Conservation (phyloP, 37 sponge, comb jelly and placozoan species). For the Cliona cf. orientalis region DNA sequence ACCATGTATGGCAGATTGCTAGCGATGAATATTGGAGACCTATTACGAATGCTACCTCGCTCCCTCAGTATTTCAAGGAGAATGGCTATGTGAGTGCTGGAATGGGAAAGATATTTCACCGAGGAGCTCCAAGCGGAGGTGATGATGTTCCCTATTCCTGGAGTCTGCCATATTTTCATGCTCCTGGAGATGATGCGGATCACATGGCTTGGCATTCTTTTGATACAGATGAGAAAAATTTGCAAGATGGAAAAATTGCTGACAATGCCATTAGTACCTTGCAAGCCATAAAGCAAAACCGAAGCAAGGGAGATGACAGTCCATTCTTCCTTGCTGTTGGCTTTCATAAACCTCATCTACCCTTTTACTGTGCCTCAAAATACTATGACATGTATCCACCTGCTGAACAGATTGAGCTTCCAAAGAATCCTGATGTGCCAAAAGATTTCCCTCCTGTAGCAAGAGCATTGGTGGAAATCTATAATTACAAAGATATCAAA, state of each 20-base stretch:
- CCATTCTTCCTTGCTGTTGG: conserved; percentile 69
- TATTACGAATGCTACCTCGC: conserved; percentile 47
- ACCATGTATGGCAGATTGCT: conserved; percentile 46
- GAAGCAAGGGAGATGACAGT: conserved; percentile 10
- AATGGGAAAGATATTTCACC: conserved; percentile 69
- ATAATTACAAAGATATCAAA: neutral
- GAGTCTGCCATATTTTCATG: too few relatives aligned
- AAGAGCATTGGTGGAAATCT: conserved; percentile 1
- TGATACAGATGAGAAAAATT: conserved; percentile 19
- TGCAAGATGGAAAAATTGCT: conserved; percentile 26
- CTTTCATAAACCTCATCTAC: conserved; percentile 64
- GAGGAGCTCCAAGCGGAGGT: conserved; percentile 47
- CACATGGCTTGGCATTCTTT: too few relatives aligned
- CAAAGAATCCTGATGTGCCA: conserved; percentile 29
- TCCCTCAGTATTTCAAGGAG: conserved; percentile 67
- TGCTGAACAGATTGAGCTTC: conserved; percentile 15
- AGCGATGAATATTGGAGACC: conserved; percentile 47
- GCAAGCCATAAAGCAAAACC: conserved; percentile 6
- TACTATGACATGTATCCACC: conserved; percentile 61
- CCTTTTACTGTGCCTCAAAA: conserved; percentile 27
- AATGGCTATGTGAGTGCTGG: conserved; percentile 55
- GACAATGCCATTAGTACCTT: neutral
- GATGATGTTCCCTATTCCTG: conserved; percentile 37
- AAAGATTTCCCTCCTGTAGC: conserved; percentile 35
- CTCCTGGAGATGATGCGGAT: too few relatives aligned